Evolutionary conservation across 2,888 invertebrate genomes (phyloP), one percentile per base, ranked within the genome.

Genomic region (Agonopterix heracliana): DNA sequence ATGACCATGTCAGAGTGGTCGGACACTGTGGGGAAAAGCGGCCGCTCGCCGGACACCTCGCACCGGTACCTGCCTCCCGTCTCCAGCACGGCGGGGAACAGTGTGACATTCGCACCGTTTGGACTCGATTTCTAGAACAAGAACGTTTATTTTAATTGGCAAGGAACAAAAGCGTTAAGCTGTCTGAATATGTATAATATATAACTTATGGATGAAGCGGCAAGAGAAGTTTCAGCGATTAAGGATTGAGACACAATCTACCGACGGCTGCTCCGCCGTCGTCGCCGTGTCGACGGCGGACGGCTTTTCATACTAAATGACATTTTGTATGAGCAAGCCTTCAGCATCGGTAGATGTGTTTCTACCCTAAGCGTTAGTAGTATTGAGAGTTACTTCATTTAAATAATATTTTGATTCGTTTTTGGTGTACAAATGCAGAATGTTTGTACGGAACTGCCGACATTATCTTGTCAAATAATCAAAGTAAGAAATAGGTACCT

Each of bases 1-100:
- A 93, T 91, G 55, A 85, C 71, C 91, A 93, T 91, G 70, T 92
- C 91, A 54, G 90, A 91, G 71, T 92, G 91, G 65, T 91, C 91
- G 51, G 91, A 91, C 53, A 93, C 92, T 26, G 93, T 93, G 66
- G 91, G 92, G 75, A 94, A 94, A 54, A 92, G 91, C 40, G 94
- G 93, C 50, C 92, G 90, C 72, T 93, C 93, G 26, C 92, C 93
- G 47, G 93, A 93, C 53, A 93, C 93, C 74, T 93, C 93, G 71
- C 93, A 93, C 57, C 92, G 90, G 75, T 93, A 93, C 48, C 92
- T 87, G 43, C 94, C 94, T 47, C 91, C 89, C 51, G 92, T 91
- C 66, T 90, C 86, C 55, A 91, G 78, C 59, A 89, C 90, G 57
- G 93, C 91, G 12, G 90, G 89, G 49, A 89, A 85, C 63, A 94